These are phyloP conservation scores for Habroteleia sp. DNA, from an alignment of 2,888 invertebrate genomes.

Conservation along the genomic window DNA sequence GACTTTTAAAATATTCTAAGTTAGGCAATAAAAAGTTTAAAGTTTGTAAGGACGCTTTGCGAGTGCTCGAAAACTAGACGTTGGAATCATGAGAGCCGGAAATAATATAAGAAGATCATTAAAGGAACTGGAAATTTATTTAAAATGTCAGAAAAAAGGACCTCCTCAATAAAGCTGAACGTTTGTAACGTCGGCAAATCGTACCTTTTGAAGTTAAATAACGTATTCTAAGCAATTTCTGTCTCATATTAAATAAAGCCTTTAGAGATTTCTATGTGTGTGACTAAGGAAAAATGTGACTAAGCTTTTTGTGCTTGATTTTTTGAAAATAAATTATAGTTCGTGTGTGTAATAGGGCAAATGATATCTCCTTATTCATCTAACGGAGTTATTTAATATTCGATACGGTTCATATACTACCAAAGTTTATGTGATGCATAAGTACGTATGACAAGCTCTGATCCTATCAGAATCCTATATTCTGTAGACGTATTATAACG, in stretches of 20 bases:
- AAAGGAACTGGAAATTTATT: slow-evolving; percentile 3
- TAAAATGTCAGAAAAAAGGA: background rate
- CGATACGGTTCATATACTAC: background rate
- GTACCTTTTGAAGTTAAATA: background rate
- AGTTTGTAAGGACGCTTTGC: slow-evolving; percentile 4
- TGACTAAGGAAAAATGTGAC: too few relatives aligned
- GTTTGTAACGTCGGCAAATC: background rate
- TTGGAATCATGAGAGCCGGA: slow-evolving; percentile 7
- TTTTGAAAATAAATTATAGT: background rate
- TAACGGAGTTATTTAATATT: slow-evolving; percentile 4
- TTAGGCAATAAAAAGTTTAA: slow-evolving; percentile 8
- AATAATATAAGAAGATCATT: slow-evolving; percentile 14
- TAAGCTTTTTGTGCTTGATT: too few relatives aligned
- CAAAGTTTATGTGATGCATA: background rate
- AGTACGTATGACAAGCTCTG: slow-evolving; percentile 1
- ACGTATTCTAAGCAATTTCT: too few relatives aligned
- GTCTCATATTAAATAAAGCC: too few relatives aligned
- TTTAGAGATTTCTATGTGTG: too few relatives aligned
- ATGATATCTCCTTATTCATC: background rate
- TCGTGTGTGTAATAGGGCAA: too few relatives aligned
- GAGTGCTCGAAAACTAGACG: slow-evolving; percentile 10
- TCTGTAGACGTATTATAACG: slow-evolving; percentile 10
- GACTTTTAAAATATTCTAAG: slow-evolving; percentile 10
- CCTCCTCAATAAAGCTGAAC: background rate
- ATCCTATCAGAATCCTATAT: slow-evolving; percentile 14